Evolutionary conservation across 2,797 vertebrate species (phyloP).

Genomic region (Pterois miles): DNA sequence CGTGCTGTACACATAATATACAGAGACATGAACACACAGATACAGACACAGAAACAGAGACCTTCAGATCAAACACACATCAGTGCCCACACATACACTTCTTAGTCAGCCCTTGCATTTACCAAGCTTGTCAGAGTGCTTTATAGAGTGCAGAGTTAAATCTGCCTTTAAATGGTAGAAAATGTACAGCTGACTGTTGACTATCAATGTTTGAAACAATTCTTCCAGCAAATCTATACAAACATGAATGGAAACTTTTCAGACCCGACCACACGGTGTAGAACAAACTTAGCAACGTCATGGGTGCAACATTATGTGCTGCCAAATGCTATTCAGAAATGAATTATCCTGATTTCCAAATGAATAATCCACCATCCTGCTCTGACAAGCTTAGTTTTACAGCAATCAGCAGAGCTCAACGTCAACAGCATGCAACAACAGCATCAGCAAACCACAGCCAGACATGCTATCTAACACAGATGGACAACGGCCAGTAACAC

Average conservation of each 20-base stretch:
- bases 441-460: constrained; percentile 67
- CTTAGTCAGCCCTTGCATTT: constrained; percentile 9
- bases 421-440: constrained; percentile 72
- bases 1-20: constrained; percentile 73
- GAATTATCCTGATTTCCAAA: not conserved
- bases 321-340: not conserved
- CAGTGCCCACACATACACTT: not conserved
- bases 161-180: not conserved
- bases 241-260: not conserved
- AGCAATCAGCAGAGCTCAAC: constrained; percentile 31
- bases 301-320: not conserved
- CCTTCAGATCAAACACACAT: constrained; percentile 16
- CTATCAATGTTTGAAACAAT: not conserved
- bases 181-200: not conserved
- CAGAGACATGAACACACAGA: constrained; percentile 28
- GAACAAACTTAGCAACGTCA: not conserved
- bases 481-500: constrained; percentile 50
- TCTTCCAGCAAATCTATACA: not conserved
- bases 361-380: constrained; percentile 1
- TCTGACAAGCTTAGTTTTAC: constrained; percentile 70
- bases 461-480: constrained; percentile 64
- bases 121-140: constrained; percentile 73
- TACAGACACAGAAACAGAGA: constrained; percentile 18
- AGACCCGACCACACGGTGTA: not conserved
- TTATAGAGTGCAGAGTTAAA: not conserved